phyloP scores from a whole-genome alignment of 2,888 invertebrate species.

The Drosophila subsilvestris region DNA sequence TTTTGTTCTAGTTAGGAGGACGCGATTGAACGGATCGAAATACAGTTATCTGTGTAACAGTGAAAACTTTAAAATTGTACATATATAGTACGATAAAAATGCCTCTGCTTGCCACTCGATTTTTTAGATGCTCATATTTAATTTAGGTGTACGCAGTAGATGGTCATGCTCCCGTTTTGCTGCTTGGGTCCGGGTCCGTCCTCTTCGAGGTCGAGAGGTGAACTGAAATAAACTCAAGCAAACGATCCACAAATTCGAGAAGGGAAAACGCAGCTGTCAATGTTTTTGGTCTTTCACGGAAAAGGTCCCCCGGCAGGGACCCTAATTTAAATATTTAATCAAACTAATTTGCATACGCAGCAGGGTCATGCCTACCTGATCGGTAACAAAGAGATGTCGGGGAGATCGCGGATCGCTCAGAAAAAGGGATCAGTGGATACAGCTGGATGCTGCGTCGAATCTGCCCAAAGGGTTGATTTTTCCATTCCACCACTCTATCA shows the following conservation, averaged over 20 bases:
- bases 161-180: constrained; percentile 9
- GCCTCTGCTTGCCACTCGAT: background rate
- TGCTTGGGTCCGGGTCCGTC: constrained; percentile 41
- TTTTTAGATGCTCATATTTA: constrained; percentile 3
- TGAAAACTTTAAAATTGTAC: constrained; percentile 77
- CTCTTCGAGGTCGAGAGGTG: constrained; percentile 68
- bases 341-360: constrained; percentile 73
- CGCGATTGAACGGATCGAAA: constrained; percentile 48
- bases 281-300: constrained; percentile 20
- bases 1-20: constrained; percentile 73
- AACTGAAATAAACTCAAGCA: constrained; percentile 47
- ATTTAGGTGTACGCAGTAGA: background rate
- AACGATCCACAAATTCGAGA: constrained; percentile 51
- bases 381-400: constrained; percentile 65
- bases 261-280: constrained; percentile 65
- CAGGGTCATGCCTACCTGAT: constrained; percentile 65
- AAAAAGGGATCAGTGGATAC: constrained; percentile 31
- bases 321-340: constrained; percentile 76
- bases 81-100: constrained; percentile 37
- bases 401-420: constrained; percentile 31
- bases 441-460: constrained; percentile 37
- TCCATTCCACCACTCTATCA: background rate
- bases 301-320: constrained; percentile 38
- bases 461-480: constrained; percentile 34
- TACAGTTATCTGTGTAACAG: constrained; percentile 78